Base-by-base conservation (phyloP, 2,888 invertebrate species). In the Tetanocera ferruginea region DNA sequence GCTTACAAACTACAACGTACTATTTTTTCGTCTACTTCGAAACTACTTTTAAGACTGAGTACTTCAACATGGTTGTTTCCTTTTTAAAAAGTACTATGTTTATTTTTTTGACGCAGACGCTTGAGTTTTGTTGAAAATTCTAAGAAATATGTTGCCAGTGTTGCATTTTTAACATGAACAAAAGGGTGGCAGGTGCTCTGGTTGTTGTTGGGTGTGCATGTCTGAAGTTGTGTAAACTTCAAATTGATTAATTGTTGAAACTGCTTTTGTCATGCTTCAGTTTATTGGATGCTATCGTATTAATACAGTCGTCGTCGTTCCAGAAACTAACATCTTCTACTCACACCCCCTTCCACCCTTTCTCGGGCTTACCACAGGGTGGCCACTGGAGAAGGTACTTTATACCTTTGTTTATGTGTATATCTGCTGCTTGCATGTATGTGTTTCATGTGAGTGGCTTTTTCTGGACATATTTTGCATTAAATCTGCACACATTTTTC, bases 401-500 rank as follows among this genome's bases (percentile, higher is more conserved):
- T 2, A 19, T 19, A 60, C 3, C 14, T 8, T 4, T 60, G 60
- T 17, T 60, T 11, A 3, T 64, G 11, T 31, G 34, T 34, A 17
- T 5, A 28, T 62, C 62, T 62, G 31, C 11, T 31, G 64, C n/a
- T 31, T 31, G 34, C n/a, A 31, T 34, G 49, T 51, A 51, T 17
- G 51, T 51, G 17, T 67, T 9, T 23, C 43, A 43, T 43, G 11
- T 11, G 43, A 43, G 43, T 43, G 14, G 43, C 14, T 43, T 43
- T 43, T 43, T 43, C 11, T 43, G 14, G 43, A 43, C 43, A 43
- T 55, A 51, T 17, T 64, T 37, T 43, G 43, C 62, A 34, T 43
- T 37, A 25, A 62, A 62, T 74, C 52, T 55, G 52, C 23, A 23
- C 37, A 19, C 52, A 75, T 75, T 75, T 75, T 75, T 66, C 75